These are phyloP conservation scores for Tragelaphus strepsiceros DNA, from an alignment of 2,113 vertebrate species.

Conservation along the genomic window DNA sequence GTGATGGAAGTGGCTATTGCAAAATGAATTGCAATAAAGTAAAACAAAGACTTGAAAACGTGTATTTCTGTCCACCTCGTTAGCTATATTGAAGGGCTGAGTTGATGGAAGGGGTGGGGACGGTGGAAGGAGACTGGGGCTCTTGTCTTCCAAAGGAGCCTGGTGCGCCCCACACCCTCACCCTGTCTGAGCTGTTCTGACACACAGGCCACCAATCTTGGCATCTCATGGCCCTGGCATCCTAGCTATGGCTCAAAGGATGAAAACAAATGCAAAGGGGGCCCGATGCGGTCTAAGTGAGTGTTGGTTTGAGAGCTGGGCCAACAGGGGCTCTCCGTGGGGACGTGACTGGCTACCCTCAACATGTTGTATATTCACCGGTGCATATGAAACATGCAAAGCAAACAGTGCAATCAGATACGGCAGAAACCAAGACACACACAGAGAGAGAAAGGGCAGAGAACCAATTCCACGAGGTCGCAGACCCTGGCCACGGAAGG, in stretches of 20 bases:
- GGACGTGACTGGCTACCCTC: neutral
- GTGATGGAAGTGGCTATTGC: neutral
- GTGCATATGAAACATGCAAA: neutral
- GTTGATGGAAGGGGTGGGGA: neutral
- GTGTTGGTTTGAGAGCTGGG: neutral
- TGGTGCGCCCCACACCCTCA: accelerated
- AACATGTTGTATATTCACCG: neutral
- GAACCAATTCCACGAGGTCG: neutral
- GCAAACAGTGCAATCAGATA: accelerated
- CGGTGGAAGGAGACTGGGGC: neutral
- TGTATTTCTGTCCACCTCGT: neutral
- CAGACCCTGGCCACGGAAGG: neutral
- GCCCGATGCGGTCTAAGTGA: neutral
- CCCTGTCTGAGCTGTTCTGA: neutral
- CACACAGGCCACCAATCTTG: neutral
- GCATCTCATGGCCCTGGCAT: accelerated
- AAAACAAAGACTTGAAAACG: neutral
- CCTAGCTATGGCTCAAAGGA: neutral
- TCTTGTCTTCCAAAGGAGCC: neutral
- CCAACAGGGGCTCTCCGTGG: accelerated
- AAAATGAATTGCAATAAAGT: neutral
- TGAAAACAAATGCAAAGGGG: neutral
- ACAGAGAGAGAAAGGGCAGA: neutral
- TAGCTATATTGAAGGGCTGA: neutral
- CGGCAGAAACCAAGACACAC: neutral